Conservation (phyloP, 2,113 vertebrate species). For the Dunckerocampus dactyliophorus region DNA sequence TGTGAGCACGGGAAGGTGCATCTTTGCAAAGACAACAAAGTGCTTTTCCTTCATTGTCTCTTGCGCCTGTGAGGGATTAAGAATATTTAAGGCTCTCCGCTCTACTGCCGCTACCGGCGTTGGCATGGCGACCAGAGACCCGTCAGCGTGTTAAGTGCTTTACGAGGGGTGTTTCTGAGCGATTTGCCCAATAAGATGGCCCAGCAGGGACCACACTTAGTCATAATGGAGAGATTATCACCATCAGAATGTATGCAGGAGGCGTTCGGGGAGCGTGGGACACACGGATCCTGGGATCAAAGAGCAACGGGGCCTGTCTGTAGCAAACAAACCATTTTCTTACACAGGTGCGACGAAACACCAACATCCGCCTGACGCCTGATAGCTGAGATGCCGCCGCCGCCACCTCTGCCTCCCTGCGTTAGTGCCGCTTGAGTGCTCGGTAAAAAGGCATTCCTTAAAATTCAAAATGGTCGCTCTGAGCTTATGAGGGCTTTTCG, state of each 20-base stretch:
- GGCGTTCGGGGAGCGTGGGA: conserved; percentile 28
- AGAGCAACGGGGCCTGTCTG: conserved; percentile 5
- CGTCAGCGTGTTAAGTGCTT: not conserved
- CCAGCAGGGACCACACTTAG: conserved; percentile 6
- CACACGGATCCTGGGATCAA: conserved; percentile 1
- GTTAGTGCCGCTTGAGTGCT: too few relatives aligned
- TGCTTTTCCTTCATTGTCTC: too few relatives aligned
- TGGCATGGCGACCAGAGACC: conserved; percentile 28
- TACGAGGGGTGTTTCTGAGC: conserved; percentile 1
- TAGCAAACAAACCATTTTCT: conserved; percentile 39
- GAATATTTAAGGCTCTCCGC: not conserved
- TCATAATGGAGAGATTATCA: conserved; percentile 27
- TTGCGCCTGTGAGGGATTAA: not conserved
- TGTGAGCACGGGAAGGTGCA: too few relatives aligned
- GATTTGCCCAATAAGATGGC: conserved; percentile 15
- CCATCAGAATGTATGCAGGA: conserved; percentile 15
- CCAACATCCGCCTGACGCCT: conserved; percentile 24
- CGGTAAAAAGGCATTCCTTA: conserved; percentile 21
- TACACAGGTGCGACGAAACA: conserved; percentile 37
- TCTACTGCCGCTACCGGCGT: conserved; percentile 2
- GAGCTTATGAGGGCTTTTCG: conserved; percentile 37
- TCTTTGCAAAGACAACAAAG: too few relatives aligned
- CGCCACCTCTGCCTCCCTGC: too few relatives aligned
- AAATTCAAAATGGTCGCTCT: conserved; percentile 37
- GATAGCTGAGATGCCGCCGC: too few relatives aligned